phyloP scores from a whole-genome alignment of 2,113 vertebrate genomes.

The Alligator mississippiensis region DNA sequence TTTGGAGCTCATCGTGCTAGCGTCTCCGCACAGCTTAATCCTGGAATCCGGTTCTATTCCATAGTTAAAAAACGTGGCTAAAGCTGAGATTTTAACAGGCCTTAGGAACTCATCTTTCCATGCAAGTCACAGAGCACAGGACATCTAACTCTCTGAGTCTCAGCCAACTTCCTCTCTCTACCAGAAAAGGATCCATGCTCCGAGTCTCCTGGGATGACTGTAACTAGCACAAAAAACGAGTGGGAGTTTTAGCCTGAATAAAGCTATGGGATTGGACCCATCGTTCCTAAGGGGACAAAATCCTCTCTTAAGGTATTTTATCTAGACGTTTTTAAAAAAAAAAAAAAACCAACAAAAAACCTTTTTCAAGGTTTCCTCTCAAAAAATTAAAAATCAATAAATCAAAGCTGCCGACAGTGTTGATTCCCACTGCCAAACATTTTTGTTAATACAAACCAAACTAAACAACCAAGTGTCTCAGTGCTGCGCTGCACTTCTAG shows the following conservation, averaged over 20 bases:
- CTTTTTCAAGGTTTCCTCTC: too few relatives aligned
- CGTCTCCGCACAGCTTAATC: neutral
- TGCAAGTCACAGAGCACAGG: neutral
- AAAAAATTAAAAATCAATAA: too few relatives aligned
- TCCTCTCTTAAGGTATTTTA: slow-evolving; percentile 35
- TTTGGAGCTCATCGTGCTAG: neutral
- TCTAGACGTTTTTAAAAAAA: neutral
- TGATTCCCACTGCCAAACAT: slow-evolving; percentile 49
- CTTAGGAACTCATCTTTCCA: neutral
- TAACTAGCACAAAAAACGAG: neutral
- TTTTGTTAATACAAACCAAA: slow-evolving; percentile 67
- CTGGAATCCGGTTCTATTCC: neutral
- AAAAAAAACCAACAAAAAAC: neutral
- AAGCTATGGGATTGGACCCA: neutral
- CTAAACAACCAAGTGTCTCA: slow-evolving; percentile 48
- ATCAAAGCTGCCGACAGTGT: neutral
- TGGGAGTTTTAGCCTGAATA: neutral
- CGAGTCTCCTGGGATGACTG: neutral
- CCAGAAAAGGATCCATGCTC: neutral
- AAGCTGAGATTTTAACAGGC: neutral
- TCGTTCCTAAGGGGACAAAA: neutral
- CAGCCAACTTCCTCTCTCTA: neutral
- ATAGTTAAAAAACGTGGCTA: neutral
- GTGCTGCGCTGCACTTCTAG: neutral
- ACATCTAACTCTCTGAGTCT: neutral